These are phyloP conservation scores for Champsocephalus gunnari DNA, from an alignment of 2,797 vertebrate species.

Conservation along the genomic window DNA sequence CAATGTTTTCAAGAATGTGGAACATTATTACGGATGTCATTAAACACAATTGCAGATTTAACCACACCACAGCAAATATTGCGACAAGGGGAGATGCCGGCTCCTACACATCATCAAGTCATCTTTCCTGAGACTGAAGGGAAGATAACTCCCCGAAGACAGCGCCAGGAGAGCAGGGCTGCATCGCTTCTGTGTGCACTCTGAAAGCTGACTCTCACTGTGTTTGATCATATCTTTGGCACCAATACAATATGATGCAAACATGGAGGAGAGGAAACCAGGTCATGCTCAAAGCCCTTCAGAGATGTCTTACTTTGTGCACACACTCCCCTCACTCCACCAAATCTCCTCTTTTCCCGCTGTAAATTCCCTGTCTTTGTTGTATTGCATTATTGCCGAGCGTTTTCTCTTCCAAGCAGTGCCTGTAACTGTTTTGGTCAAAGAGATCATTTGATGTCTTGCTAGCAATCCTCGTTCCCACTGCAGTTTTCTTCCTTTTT, in stretches of 20 bases:
- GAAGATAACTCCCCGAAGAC: slow-evolving; percentile 52
- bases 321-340: slow-evolving; percentile 52
- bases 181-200: slow-evolving; percentile 51
- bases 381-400: slow-evolving; percentile 57
- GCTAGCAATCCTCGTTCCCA: slow-evolving; percentile 32
- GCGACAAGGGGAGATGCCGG: slow-evolving; percentile 10
- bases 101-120: slow-evolving; percentile 45
- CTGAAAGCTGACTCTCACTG: slow-evolving; percentile 61
- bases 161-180: slow-evolving; percentile 38
- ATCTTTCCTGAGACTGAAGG: slow-evolving; percentile 46
- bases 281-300: slow-evolving; percentile 70
- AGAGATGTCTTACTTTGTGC: slow-evolving; percentile 60
- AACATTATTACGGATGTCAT: slow-evolving; percentile 15
- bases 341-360: slow-evolving; percentile 11
- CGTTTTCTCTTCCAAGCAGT: slow-evolving; percentile 22
- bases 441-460: slow-evolving; percentile 39
- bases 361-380: slow-evolving; percentile 37
- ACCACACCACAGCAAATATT: slow-evolving; percentile 43
- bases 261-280: slow-evolving; percentile 72
- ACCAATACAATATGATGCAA: slow-evolving; percentile 68
- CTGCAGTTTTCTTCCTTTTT: neutral
- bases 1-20: slow-evolving; percentile 1
- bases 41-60: slow-evolving; percentile 9
- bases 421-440: slow-evolving; percentile 26
- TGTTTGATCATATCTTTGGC: slow-evolving; percentile 75